Base-by-base conservation (phyloP, 2,797 vertebrate genomes). In the Nyctibius grandis region DNA sequence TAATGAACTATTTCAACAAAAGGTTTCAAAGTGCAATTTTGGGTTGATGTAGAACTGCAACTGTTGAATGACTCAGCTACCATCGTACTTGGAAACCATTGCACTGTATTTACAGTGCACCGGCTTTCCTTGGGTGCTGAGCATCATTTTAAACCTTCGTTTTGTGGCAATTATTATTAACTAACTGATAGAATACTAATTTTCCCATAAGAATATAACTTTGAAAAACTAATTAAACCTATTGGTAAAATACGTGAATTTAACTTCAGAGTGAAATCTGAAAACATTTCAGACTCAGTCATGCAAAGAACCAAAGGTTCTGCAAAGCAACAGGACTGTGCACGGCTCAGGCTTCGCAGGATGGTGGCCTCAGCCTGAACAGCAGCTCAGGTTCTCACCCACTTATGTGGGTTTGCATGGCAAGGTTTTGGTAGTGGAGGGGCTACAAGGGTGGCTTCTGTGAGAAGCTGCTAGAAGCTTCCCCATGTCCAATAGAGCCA, bases 261-360 rank as follows among this genome's bases (percentile, higher is more conserved):
- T 67, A 15, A 67, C 10, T 77, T 83, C 48, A 28, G n/a, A 38
- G 25, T 40, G 63, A 85, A 56, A 34, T n/a, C 11, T 29, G 19
- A 64, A 87, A 81, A 63, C 6, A 44, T 25, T 81, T 36, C 36
- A 28, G 48, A 29, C 14, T 48, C 26, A 36, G 14, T 33, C 28
- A 31, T 79, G n/a, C 19, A 85, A 28, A 11, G 13, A 81, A 29
- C 2, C 15, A 63, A 78, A 75, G 21, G 33, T 75, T 68, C 73
- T 81, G 38, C 33, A 70, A 81, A 88, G 53, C 51, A 77, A 15
- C 29, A n/a, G 40, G 40, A 56, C 14, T 0, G 0, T 10, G 22
- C 5, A 4, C 0, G 1, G 44, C 14, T 45, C 56, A 54, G 22
- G 31, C 12, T 68, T 48, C 1, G 3, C 10, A 25, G 59, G 36